These are phyloP conservation scores for human (Homo sapiens) DNA, from an alignment of 2,113 vertebrate species.

Conservation along the genomic window GRCh38 chr2:189806001-189806500, in stretches of 20 bases:
- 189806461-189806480: too few relatives aligned
- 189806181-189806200: not conserved
- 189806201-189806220: not conserved
- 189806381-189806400: not conserved
- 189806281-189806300: constrained; percentile 40
- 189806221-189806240: not conserved
- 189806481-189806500: too few relatives aligned
- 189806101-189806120: not conserved
- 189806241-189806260: not conserved
- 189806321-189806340: not conserved
- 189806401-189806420: too few relatives aligned
- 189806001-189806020: constrained; percentile 11
- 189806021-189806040: not conserved
- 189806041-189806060: not conserved
- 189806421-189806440: too few relatives aligned
- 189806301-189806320: not conserved
- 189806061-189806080: not conserved
- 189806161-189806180: not conserved
- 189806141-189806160: constrained; percentile 41
- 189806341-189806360: not conserved
- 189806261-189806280: not conserved
- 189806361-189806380: constrained; percentile 38
- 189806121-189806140: not conserved
- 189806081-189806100: not conserved
- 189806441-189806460: too few relatives aligned